These are phyloP conservation scores for Ursus arctos DNA, from an alignment of 2,113 vertebrate genomes.

Conservation along the genomic window DNA sequence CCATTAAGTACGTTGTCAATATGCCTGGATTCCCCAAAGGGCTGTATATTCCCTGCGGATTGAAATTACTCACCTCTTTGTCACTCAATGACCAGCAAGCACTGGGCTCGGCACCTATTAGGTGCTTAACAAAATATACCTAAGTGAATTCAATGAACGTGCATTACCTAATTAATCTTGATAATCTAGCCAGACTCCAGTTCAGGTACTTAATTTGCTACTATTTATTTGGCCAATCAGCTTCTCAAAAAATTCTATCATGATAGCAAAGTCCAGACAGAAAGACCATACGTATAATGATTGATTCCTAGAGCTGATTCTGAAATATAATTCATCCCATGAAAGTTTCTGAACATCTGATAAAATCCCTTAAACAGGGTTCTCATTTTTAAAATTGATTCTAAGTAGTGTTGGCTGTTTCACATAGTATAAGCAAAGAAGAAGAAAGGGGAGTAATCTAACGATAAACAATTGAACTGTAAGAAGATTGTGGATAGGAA, in stretches of 20 bases:
- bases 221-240: not conserved
- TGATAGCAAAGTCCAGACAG: not conserved
- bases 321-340: not conserved
- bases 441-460: not conserved
- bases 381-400: slow-evolving; percentile 14
- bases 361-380: not conserved
- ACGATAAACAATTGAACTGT: not conserved
- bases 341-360: not conserved
- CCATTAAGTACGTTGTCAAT: not conserved
- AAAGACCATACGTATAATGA: not conserved
- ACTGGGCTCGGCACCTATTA: not conserved
- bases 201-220: not conserved
- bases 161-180: not conserved
- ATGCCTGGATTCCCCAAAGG: not conserved
- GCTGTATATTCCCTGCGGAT: not conserved
- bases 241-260: not conserved
- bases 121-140: not conserved
- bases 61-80: not conserved
- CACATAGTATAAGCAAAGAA: not conserved
- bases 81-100: not conserved
- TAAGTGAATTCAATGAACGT: not conserved
- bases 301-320: not conserved
- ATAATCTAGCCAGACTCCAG: not conserved
- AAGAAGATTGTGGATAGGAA: not conserved
- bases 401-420: not conserved